phyloP scores from a whole-genome alignment of 2,797 vertebrate genomes.

The Oceanodroma leucorhoa region DNA sequence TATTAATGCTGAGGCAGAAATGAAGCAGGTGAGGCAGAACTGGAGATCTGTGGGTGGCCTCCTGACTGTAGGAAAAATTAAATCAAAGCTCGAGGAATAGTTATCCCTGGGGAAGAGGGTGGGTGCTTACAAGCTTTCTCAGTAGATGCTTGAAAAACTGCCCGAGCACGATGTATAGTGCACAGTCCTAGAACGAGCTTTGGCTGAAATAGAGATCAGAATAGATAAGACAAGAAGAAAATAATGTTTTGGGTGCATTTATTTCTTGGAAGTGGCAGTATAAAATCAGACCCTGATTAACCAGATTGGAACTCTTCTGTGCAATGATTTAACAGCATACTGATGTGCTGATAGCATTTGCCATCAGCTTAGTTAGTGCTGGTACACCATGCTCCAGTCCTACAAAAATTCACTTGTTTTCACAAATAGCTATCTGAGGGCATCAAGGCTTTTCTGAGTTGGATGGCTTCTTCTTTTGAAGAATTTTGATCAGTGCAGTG shows the following conservation, averaged over 20 bases:
- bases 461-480: slow-evolving; percentile 6
- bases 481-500: slow-evolving; percentile 26
- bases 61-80: slow-evolving; percentile 9
- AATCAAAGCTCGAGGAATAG: slow-evolving; percentile 44
- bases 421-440: slow-evolving; percentile 27
- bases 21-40: neutral
- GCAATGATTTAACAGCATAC: slow-evolving; percentile 27
- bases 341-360: slow-evolving; percentile 32
- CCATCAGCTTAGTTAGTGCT: neutral
- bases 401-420: neutral
- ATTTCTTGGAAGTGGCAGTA: neutral
- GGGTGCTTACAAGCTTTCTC: neutral
- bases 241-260: neutral
- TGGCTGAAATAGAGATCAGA: neutral
- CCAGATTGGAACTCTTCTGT: slow-evolving; percentile 36
- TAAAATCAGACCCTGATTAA: slow-evolving; percentile 21
- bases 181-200: neutral
- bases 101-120: slow-evolving; percentile 19
- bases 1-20: neutral
- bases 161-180: neutral
- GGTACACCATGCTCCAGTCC: neutral
- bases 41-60: slow-evolving; percentile 38
- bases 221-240: neutral
- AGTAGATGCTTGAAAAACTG: neutral
- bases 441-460: slow-evolving; percentile 12